Base-by-base conservation (phyloP, 2,113 vertebrate species). In the Emydocephalus ijimae region DNA sequence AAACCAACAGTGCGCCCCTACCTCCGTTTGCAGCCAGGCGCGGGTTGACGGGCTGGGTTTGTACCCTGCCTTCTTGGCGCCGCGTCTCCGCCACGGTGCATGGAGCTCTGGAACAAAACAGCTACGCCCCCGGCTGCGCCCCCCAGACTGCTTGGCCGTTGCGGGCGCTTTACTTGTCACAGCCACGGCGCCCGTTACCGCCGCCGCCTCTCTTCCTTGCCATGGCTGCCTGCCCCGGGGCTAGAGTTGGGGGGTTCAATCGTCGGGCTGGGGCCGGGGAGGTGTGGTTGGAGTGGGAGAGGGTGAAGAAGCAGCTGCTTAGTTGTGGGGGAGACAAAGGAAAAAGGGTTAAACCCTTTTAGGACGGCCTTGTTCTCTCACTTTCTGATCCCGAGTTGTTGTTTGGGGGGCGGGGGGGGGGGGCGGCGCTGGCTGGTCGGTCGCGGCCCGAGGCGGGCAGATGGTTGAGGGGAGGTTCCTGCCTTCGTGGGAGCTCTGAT, bases 61-160 rank as follows among this genome's bases (percentile, higher is more conserved):
- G 39, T 12, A 9, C 39, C 56, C 39, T 23, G 91, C n/a, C 91
- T 89, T 20, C 48, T 87, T 52, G 91, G n/a, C 85, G 50, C 85
- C 5, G 87, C 23, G 34, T 64, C 43, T 52, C 56, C 45, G 85
- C 87, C 91, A 10, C 52, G 52, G 91, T 23, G 56, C 50, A 89
- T n/a, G 43, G 39, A 85, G 74, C 18, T 12, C 90, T 29, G 74
- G 52, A n/a, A 56, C 54, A 21, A 26, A 61, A 48, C 85, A 92
- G 91, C 85, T 15, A 88, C 57, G 91, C 57, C 85, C 57, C 86
- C 23, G 26, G 43, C 91, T 91, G 90, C 39, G 81, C 43, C 90
- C 90, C 90, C 90, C 81, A 20, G 54, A 26, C 74, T 81, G 23
- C 34, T 87, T 10, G 54, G 39, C 81, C 1, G 39, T 21, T 26